Evolutionary conservation across 2,888 invertebrate species (phyloP), one percentile per base, ranked within the genome.

Genomic region (Ctenicera cuprea): DNA sequence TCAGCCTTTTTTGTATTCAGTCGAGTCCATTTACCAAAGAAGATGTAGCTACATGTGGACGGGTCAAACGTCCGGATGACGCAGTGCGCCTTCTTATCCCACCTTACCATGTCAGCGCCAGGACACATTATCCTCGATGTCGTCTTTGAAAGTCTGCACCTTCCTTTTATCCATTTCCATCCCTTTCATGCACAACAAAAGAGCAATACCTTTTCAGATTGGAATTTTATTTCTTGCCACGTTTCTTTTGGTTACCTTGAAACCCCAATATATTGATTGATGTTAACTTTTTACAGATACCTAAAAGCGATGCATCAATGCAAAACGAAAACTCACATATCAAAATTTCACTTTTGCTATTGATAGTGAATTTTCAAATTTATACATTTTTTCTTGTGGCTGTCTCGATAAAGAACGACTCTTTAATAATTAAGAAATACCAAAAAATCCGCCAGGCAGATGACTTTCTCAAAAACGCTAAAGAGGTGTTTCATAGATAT

Each of bases 171-270:
- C 74, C 71, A 67, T 71, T 67, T 74, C 50, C 67, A 71, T 77
- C 74, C 66, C 57, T 74, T 74, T 76, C 67, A 71, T 69, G 71
- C 52, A 76, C 69, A 72, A 76, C 77, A 77, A 77, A 77, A 76
- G 74, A 74, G 76, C 77, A 76, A 76, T 73, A 72, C 75, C 76
- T 69, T 77, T 76, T 74, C 69, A 75, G 65, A 73, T 75, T 72
- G 69, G 66, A 75, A 73, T 75, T 71, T 75, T 75, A 73, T 75
- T 70, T 72, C 72, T 72, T 59, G 59, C 52, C 59, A 52, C 41
- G 64, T 68, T 71, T 71, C 59, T 67, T 68, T 30, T 59, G 41
- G 30, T 62, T 67, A 68, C 57, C 57, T 73, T 64, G 37, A 38
- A 41, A 30, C 37, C 14, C 33, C 37, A 11, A 61, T 69, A 37